Evolutionary conservation across 53 echinoderm and acorn worm genomes (phyloP).

Genomic region (Apostichopus leukothele): DNA sequence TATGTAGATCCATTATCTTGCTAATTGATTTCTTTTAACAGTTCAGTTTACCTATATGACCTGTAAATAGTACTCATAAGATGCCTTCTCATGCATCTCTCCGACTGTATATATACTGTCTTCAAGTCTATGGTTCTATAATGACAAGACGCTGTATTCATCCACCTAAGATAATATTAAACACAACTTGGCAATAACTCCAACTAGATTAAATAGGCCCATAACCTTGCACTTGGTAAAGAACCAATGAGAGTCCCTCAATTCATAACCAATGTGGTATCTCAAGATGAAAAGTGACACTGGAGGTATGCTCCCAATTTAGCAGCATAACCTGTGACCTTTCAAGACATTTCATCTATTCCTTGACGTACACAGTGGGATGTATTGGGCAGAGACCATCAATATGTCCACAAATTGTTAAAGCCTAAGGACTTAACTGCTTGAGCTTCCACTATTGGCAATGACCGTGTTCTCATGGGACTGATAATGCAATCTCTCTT

Average conservation of each 20-base stretch:
- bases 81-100: too few species aligned
- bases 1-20: too few species aligned
- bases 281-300: constrained; percentile 6
- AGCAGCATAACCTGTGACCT: constrained; percentile 30
- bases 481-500: background rate
- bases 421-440: background rate
- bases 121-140: too few species aligned
- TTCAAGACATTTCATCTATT: constrained; percentile 40
- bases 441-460: background rate
- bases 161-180: background rate
- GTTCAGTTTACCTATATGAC: too few species aligned
- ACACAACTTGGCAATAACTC: background rate
- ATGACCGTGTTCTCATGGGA: background rate
- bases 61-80: too few species aligned
- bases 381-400: background rate
- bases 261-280: constrained; percentile 1
- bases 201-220: background rate
- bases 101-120: too few species aligned
- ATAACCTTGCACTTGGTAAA: background rate
- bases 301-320: constrained; percentile 29
- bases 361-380: constrained; percentile 1
- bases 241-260: background rate
- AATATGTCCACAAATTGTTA: background rate
- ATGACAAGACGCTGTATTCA: background rate
- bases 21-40: too few species aligned